Evolutionary conservation across 2,888 invertebrate genomes (phyloP).

Genomic region (Leptogaster cylindrica): DNA sequence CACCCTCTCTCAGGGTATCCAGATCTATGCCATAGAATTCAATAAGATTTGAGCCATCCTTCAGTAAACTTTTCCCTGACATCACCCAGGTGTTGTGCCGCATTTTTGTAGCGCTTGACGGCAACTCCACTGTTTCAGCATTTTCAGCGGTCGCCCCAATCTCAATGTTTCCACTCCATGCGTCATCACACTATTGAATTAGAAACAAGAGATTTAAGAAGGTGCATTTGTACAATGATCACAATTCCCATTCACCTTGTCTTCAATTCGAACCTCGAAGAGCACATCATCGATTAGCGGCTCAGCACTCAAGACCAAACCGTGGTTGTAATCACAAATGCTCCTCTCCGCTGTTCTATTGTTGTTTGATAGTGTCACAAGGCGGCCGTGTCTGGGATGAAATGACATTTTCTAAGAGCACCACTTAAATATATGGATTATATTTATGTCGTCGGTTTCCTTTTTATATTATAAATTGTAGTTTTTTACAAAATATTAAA

Average conservation of each 20-base stretch:
- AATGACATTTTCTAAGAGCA: constrained; percentile 72
- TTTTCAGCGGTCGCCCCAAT: constrained; percentile 76
- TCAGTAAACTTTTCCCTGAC: constrained; percentile 84
- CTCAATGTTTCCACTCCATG: constrained; percentile 79
- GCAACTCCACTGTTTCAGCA: constrained; percentile 72
- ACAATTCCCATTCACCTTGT: constrained; percentile 71
- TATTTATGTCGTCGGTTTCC: too few species aligned
- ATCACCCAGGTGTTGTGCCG: constrained; percentile 89
- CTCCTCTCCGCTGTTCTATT: constrained; percentile 82
- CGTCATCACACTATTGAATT: constrained; percentile 90
- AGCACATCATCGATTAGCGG: constrained; percentile 80
- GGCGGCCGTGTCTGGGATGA: constrained; percentile 82
- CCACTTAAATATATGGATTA: too few species aligned
- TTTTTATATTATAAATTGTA: too few species aligned
- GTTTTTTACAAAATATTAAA: too few species aligned
- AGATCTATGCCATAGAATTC: constrained; percentile 87
- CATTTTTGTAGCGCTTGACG: constrained; percentile 79
- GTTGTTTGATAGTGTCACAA: constrained; percentile 82
- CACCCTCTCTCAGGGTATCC: constrained; percentile 81
- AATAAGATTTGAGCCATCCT: constrained; percentile 81
- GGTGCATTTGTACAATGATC: neutral
- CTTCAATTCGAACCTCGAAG: constrained; percentile 87
- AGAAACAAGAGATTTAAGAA: constrained; percentile 43
- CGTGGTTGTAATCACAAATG: constrained; percentile 85
- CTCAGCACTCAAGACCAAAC: constrained; percentile 82